phyloP scores from a whole-genome alignment of 92 coral and sea anemone species.

The Epizoanthus stellaris region DNA sequence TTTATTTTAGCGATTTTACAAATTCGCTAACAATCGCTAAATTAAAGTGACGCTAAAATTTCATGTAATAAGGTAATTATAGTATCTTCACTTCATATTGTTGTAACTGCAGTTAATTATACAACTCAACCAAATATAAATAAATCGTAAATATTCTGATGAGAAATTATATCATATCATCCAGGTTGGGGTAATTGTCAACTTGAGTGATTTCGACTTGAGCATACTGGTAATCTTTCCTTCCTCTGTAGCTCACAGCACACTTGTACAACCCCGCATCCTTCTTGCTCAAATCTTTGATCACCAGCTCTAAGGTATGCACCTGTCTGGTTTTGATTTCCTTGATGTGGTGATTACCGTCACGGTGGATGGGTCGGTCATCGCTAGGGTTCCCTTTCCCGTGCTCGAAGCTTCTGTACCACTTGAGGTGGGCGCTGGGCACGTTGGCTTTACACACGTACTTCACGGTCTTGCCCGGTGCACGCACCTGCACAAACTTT shows the following conservation, averaged over 20 bases:
- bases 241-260: slow-evolving; percentile 5
- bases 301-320: slow-evolving; percentile 14
- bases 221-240: slow-evolving; percentile 7
- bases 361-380: neutral
- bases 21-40: too few species aligned
- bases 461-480: slow-evolving; percentile 7
- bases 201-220: neutral
- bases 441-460: slow-evolving; percentile 21
- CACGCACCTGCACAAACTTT: neutral
- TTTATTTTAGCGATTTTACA: too few species aligned
- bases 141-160: too few species aligned
- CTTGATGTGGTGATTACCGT: slow-evolving; percentile 14
- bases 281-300: neutral
- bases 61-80: too few species aligned
- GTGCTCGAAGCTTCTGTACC: slow-evolving; percentile 20
- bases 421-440: slow-evolving; percentile 8
- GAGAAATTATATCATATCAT: too few species aligned
- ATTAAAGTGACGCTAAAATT: too few species aligned
- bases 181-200: too few species aligned
- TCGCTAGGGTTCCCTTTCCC: neutral
- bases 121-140: too few species aligned
- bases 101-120: too few species aligned
- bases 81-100: too few species aligned
- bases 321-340: neutral
- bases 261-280: slow-evolving; percentile 31